Base-by-base conservation (phyloP, 1,140 invertebrate genomes). In the Colletes gigas region DNA sequence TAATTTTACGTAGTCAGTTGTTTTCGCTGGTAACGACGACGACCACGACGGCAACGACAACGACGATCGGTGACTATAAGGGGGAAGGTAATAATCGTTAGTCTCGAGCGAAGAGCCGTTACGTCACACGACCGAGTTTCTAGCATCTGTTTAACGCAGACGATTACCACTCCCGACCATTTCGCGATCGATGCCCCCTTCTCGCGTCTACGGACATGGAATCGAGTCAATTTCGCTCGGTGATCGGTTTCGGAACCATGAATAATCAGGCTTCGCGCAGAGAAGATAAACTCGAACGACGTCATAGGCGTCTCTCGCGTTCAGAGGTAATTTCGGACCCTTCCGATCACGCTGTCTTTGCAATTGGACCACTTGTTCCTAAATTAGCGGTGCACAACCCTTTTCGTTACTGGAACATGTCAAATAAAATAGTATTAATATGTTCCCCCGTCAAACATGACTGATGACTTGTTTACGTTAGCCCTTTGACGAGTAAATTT, bases 11-110 rank as follows among this genome's bases (percentile, higher is more conserved):
- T 63, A 71, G 21, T 54, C 62, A 41, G 52, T 70, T 68, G 81
- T 83, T 85, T 85, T 86, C 76, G 83, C 75, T 60, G 68, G 66
- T 60, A 69, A 69, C 50, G 50, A 50, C 50, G 8, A 50, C 59
- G 21, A 39, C 60, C 3, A 65, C 30, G 60, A 39, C n/a, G 5
- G 55, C 39, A 41, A 41, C 15, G 14, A 62, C 60, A 12, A 30
- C 71, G n/a, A 59, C 30, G 30, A 62, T n/a, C 59, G 21, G 17
- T 39, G 14, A 17, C 21, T 63, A 30, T 55, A 21, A 55, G 30
- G 55, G 19, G 70, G 78, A 83, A 76, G 71, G 44, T 67, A 86
- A 85, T 85, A 80, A 86, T 85, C 71, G 84, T 86, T 85, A 70
- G 69, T 54, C 83, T 69, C 79, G 69, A 57, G 70, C 68, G 67